phyloP scores from a whole-genome alignment of 23 tunicate genomes.

The Styela clava region DNA sequence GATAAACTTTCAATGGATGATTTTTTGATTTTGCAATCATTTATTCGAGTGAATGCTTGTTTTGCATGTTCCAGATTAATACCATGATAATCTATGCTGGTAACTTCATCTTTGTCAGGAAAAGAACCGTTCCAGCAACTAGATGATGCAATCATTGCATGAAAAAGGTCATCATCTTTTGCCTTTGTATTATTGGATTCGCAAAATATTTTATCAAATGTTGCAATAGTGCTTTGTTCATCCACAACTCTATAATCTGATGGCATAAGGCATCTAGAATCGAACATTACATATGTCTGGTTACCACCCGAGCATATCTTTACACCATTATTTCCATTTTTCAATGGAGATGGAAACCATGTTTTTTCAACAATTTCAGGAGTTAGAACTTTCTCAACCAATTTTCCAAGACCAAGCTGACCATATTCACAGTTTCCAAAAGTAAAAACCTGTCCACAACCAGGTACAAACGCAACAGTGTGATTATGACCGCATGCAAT shows the following conservation, averaged over 20 bases:
- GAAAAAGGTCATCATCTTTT: background rate
- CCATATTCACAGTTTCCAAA: constrained; percentile 76
- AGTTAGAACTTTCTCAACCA: background rate
- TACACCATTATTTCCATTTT: background rate
- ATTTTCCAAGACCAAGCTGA: constrained; percentile 84
- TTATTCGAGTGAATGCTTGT: constrained; percentile 14
- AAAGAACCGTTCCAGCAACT: constrained; percentile 74
- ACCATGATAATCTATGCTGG: constrained; percentile 56
- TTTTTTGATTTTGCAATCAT: background rate
- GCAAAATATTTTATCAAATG: constrained; percentile 4
- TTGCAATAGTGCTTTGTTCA: constrained; percentile 6
- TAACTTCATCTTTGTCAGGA: constrained; percentile 49
- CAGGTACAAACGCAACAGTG: constrained; percentile 52
- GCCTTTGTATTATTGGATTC: background rate
- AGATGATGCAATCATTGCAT: constrained; percentile 38
- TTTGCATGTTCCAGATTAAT: constrained; percentile 47
- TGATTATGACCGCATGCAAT: constrained; percentile 69
- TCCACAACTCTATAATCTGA: background rate
- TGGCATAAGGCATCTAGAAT: background rate
- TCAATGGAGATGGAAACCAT: background rate
- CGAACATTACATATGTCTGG: background rate
- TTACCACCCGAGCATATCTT: background rate
- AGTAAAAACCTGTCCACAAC: constrained; percentile 28
- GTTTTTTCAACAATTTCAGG: background rate
- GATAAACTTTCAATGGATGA: background rate